Base-by-base conservation (phyloP, 2,113 vertebrate species). In the Puntigrus tetrazona region DNA sequence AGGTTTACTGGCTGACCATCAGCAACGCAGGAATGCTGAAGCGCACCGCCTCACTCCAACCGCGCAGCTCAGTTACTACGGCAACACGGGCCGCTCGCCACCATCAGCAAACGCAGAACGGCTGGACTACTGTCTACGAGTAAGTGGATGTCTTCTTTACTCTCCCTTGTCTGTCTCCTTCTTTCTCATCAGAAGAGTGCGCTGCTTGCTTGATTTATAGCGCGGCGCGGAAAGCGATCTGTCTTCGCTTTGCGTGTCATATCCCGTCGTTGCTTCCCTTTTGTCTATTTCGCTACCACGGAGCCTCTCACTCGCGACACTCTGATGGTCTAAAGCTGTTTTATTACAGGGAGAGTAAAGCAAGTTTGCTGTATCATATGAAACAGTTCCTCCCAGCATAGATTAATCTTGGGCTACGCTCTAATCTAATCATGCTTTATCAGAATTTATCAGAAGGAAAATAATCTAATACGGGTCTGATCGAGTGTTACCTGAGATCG, bases 81-180 rank as follows among this genome's bases (percentile, higher is more conserved):
- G 96, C 78, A 97, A 95, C 88, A 95, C 96, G 0, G 96, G 45
- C 95, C 97, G 81, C 92, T 97, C 61, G 94, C 96, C 34, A 97
- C 96, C 81, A 96, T 96, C 92, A 97, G 95, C 5, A 94, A 97
- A 97, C 36, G 96, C 36, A 96, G 97, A 96, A 97, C 0, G 96
- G 95, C 69, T 97, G 96, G 96, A 96, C 96, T 3, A 96, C 95
- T 0, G 96, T 97, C 74, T 97, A 97, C 38, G 96, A 97, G 96
- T 97, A 94, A 96, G 96, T 63, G n/a, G 59, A 20, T 63, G 36
- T 61, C 38, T 34, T 45, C 55, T 43, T 27, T 38, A 31, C 36
- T 1, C 22, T 38, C 20, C 22, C 22, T 57, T 34, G n/a, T n/a
- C n/a, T 72, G n/a, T 75, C 29, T 79, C 11, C 43, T 25, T 73